These are phyloP conservation scores for Epizoanthus stellaris DNA, from an alignment of 92 coral and sea anemone genomes.

Conservation along the genomic window DNA sequence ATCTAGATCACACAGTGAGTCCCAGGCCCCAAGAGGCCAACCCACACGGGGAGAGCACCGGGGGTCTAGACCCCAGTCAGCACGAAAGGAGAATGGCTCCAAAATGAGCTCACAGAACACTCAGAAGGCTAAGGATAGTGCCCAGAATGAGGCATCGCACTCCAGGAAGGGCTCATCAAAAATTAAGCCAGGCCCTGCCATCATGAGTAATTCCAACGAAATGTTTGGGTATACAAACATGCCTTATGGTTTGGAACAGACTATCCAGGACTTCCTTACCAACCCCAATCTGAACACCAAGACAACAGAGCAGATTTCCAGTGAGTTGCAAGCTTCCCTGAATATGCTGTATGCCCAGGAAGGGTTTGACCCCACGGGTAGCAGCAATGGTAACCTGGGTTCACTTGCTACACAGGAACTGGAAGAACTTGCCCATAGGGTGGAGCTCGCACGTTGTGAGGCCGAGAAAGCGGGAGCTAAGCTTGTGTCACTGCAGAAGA, in stretches of 20 bases:
- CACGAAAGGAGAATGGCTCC: constrained; percentile 36
- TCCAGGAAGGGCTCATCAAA: constrained; percentile 32
- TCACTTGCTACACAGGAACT: background rate
- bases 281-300: constrained; percentile 10
- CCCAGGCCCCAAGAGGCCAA: constrained; percentile 27
- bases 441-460: background rate
- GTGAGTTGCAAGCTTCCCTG: constrained; percentile 21
- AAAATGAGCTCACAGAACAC: constrained; percentile 5
- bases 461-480: constrained; percentile 16
- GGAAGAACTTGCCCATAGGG: constrained; percentile 14
- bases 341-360: constrained; percentile 17
- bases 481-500: constrained; percentile 27
- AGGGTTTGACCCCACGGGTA: background rate
- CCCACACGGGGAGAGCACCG: background rate
- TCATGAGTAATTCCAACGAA: constrained; percentile 7
- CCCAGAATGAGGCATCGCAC: constrained; percentile 19
- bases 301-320: constrained; percentile 20
- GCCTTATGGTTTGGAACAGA: constrained; percentile 20
- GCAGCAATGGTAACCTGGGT: constrained; percentile 15
- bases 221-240: background rate
- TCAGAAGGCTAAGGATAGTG: background rate
- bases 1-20: constrained; percentile 16
- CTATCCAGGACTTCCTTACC: constrained; percentile 7
- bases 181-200: background rate
- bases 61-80: constrained; percentile 23